Evolutionary conservation across 30 jellyfish, hydroid and myxozoan genomes (phyloP).

Genomic region (Aurelia sp.): DNA sequence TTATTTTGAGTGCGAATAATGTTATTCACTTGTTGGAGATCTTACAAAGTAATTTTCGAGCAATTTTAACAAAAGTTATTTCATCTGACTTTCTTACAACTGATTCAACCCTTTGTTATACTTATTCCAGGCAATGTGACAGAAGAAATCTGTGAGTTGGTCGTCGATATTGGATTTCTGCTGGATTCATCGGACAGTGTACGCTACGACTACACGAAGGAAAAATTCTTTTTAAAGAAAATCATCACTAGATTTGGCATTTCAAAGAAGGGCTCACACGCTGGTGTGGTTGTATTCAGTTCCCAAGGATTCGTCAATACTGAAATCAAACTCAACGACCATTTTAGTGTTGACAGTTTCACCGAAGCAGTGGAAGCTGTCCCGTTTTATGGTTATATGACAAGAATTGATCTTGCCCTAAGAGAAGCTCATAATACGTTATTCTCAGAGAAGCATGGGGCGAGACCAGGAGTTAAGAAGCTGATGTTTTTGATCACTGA

Average conservation of each 20-base stretch:
- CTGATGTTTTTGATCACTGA: constrained; percentile 68
- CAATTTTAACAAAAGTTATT: neutral
- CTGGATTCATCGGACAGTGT: constrained; percentile 76
- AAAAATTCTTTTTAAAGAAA: constrained; percentile 56
- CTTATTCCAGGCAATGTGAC: neutral
- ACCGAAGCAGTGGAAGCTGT: constrained; percentile 57
- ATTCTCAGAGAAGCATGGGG: constrained; percentile 26
- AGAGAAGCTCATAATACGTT: constrained; percentile 45
- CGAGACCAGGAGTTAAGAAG: constrained; percentile 55
- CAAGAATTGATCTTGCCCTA: constrained; percentile 75
- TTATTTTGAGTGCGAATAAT: no score
- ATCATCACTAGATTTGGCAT: constrained; percentile 44
- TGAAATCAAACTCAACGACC: constrained; percentile 32
- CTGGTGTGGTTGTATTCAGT: constrained; percentile 72
- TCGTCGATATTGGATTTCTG: constrained; percentile 65
- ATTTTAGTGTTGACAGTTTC: neutral
- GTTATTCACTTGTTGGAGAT: no score
- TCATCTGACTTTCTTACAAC: neutral
- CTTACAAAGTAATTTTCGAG: neutral
- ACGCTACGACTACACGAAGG: constrained; percentile 32
- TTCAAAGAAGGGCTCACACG: constrained; percentile 64
- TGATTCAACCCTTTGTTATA: neutral
- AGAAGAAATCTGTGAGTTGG: constrained; percentile 1
- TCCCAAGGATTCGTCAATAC: constrained; percentile 50
- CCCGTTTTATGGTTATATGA: constrained; percentile 64